These are phyloP conservation scores for Anastrepha obliqua DNA, from an alignment of 1,140 invertebrate species.

Conservation along the genomic window DNA sequence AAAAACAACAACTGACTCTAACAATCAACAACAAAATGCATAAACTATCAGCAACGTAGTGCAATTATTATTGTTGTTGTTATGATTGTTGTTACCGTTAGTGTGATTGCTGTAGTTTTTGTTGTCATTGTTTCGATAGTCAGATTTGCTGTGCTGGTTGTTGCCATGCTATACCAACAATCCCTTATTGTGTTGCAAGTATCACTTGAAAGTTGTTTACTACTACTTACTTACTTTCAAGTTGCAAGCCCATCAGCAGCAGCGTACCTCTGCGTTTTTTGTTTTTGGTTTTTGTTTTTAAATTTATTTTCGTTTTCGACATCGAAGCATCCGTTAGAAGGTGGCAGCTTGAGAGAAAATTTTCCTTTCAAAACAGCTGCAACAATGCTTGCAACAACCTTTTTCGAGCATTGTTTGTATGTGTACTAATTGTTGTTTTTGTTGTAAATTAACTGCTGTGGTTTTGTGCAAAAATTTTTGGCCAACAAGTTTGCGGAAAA, in stretches of 20 bases:
- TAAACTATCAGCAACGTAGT: slow-evolving; percentile 1
- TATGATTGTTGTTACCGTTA: not conserved
- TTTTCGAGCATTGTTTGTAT: not conserved
- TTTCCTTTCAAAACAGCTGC: slow-evolving; percentile 30
- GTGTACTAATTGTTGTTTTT: not conserved
- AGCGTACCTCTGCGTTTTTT: not conserved
- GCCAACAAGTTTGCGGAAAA: slow-evolving; percentile 48
- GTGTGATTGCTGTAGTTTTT: not conserved
- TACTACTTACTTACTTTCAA: slow-evolving; percentile 17
- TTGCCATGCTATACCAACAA: not conserved
- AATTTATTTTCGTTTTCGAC: not conserved
- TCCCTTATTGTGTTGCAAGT: slow-evolving; percentile 33
- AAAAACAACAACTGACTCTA: not conserved
- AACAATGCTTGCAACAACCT: not conserved
- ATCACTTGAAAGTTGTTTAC: slow-evolving; percentile 40
- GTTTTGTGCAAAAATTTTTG: slow-evolving; percentile 30
- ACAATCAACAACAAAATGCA: not conserved
- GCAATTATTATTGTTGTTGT: slow-evolving; percentile 3
- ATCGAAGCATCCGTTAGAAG: not conserved
- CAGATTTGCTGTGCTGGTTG: not conserved
- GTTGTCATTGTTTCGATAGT: not conserved
- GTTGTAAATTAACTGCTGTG: slow-evolving; percentile 47
- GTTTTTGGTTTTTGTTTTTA: no score
- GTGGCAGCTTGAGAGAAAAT: slow-evolving; percentile 8
- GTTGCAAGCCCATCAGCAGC: not conserved